Conservation (phyloP, 2,797 vertebrate species). For the Babyrousa celebensis region DNA sequence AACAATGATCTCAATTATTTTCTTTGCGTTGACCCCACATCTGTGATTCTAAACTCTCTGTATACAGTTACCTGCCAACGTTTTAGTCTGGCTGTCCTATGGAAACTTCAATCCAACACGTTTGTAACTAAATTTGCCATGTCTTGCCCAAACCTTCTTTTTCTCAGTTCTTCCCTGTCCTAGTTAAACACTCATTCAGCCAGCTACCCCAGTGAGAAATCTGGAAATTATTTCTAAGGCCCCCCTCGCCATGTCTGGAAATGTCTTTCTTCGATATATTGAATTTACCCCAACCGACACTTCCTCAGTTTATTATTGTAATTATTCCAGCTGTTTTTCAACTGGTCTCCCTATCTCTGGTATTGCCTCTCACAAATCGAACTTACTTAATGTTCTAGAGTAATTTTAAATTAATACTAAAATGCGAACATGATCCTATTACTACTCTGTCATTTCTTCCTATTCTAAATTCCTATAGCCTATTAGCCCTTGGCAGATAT, state of each 20-base stretch:
- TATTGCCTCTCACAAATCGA: neutral
- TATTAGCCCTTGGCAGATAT: neutral
- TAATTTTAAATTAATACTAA: neutral
- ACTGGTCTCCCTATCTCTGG: neutral
- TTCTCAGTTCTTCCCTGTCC: neutral
- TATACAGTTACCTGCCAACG: neutral
- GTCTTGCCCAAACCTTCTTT: neutral
- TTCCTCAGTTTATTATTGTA: neutral
- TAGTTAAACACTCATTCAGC: neutral
- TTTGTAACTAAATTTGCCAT: neutral
- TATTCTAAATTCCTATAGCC: neutral
- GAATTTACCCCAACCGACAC: neutral
- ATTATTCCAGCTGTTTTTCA: neutral
- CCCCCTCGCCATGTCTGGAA: neutral
- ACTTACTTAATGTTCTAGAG: neutral
- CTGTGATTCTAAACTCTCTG: neutral
- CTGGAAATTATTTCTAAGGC: neutral
- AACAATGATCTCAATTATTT: neutral
- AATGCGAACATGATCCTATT: neutral
- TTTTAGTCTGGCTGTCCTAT: neutral
- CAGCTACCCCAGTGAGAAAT: neutral
- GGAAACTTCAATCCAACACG: neutral
- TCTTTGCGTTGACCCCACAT: neutral
- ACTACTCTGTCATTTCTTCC: neutral
- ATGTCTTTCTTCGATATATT: neutral